Evolutionary conservation across 2,113 vertebrate genomes (phyloP), one percentile per base, ranked within the genome.

Genomic region (Promerops cafer): DNA sequence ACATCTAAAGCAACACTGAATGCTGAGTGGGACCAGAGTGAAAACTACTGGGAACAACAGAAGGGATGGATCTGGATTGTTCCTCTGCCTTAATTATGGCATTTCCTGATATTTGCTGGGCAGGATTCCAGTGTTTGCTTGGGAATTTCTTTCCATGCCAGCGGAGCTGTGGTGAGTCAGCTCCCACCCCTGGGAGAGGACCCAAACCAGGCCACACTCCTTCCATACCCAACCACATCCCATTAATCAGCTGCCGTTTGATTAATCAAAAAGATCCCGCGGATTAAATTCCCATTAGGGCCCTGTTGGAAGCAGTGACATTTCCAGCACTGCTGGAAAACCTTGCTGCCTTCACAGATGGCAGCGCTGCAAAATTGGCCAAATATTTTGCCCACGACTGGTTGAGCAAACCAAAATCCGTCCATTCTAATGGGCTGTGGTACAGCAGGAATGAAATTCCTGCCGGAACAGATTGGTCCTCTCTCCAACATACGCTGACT

Each of bases 1-100:
- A 20, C 50, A 13, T 5, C 59, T 4, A 3, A 19, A 33, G 11
- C 18, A 6, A 3, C 26, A 1, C 47, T 4, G 26, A 27, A 9
- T 6, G 11, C 11, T 47, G 69, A 11, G n/a, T 5, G 13, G 50
- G 40, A 47, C 23, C 28, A 13, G 50, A 23, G 24, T 3, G 3
- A 66, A 49, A 75, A 65, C 9, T 7, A 9, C 42, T 0, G 0
- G 60, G 24, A 65, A 30, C 1, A 4, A 16, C 0, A 3, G 42
- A 31, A 86, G 21, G 26, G 44, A 17, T 21, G 83, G 31, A 6
- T 21, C 52, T 11, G 52, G 53, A 44, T 5, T 26, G 37, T 15
- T 37, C 63, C 37, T 2, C 31, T 13, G 0, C 44, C 37, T 0
- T 18, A 22, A 31, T 68, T 9, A 33, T 2, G 44, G 44, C 26